Percentiles rank a stretch among this genome's conserved stretches.
Conservation (phyloP, 2,888 invertebrate genomes). For the Lymantria monacha region DNA sequence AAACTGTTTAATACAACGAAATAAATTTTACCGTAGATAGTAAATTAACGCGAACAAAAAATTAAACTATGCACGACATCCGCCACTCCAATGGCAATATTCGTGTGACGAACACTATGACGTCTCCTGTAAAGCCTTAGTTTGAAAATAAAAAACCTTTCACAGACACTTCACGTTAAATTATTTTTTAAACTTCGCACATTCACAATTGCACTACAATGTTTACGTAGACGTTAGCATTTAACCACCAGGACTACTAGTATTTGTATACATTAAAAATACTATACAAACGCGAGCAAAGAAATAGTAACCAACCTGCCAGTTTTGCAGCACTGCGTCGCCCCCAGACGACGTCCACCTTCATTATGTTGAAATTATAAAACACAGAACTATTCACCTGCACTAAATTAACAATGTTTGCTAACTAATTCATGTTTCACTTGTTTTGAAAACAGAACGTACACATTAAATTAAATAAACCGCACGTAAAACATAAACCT, state of each 20-base stretch:
- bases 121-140: conserved; percentile 8
- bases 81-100: not conserved
- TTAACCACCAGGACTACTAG: not conserved
- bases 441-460: conserved; percentile 37
- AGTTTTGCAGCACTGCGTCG: conserved; percentile 62
- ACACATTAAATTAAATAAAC: conserved; percentile 2
- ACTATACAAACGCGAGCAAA: not conserved
- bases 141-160: conserved; percentile 3
- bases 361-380: conserved; percentile 70
- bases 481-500: conserved; percentile 48
- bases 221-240: no score
- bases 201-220: not conserved
- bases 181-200: not conserved
- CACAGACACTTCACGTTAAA: not conserved
- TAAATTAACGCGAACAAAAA: not conserved
- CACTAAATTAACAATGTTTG: conserved; percentile 37
- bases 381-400: conserved; percentile 47
- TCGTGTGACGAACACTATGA: conserved; percentile 8
- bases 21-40: no score
- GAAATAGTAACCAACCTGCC: conserved; percentile 61
- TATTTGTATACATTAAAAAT: not conserved
- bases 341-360: conserved; percentile 67
- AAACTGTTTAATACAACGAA: no score
- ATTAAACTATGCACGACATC: not conserved
- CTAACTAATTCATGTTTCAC: conserved; percentile 34